Evolutionary conservation across 2,797 vertebrate genomes (phyloP), one percentile per base, ranked within the genome.

Genomic region (Crenichthys baileyi): DNA sequence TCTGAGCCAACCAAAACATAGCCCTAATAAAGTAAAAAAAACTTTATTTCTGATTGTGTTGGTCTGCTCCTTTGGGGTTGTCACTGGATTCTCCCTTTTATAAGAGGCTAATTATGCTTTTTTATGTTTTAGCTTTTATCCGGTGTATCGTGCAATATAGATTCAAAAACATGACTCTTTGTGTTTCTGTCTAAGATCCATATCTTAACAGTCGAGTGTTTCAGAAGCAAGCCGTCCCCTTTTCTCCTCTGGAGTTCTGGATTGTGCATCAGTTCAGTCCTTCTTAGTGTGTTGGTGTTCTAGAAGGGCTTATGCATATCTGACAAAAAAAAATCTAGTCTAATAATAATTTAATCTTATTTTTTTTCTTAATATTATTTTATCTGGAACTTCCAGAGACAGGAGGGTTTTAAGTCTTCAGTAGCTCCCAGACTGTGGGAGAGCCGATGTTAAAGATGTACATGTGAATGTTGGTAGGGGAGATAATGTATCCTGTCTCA

Each of bases 221-320:
- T 85, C 67, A 80, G 61, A 86, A 76, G 82, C 83, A 78, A 26
- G 39, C 72, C 26, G 26, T 22, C 53, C 29, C 13, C 7, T 78
- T 67, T 29, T 73, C 81, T 83, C 82, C 80, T 80, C 83, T 82
- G 77, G 80, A 83, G 75, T 77, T 90, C 73, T 90, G 86, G 90
- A 93, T 94, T 94, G 92, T 92, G 92, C 83, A 79, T 88, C 82
- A 36, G 83, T 82, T 83, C 88, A 82, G 81, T 87, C 84, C 79
- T 85, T 75, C 85, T 76, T 81, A 84, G 86, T 84, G 82, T 92
- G 78, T 89, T 46, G 86, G 88, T 93, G 87, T 95, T 93, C 91
- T 94, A 93, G 94, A 96, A 96, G 96, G 95, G 95, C 95, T 96
- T 94, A 90, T 85, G 90, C 91, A 90, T 91, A 91, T 85, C 68